phyloP scores from a whole-genome alignment of 2,113 vertebrate genomes.

The Telmatochromis brichardi region DNA sequence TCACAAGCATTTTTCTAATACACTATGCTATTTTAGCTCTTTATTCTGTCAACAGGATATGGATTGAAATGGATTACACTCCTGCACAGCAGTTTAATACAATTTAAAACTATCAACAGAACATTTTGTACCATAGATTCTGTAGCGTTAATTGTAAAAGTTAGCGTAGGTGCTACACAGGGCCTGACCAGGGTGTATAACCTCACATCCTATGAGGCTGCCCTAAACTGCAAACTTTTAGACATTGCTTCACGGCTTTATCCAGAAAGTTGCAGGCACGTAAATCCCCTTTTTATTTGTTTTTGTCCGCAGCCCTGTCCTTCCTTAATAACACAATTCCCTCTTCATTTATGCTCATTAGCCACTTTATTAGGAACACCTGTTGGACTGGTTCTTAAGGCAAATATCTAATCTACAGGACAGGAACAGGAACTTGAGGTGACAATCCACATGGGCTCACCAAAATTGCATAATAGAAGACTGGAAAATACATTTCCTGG shows the following conservation, averaged over 20 bases:
- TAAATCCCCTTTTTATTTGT: not conserved
- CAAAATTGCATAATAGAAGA: not conserved
- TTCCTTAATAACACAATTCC: not conserved
- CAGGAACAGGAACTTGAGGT: not conserved
- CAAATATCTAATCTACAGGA: not conserved
- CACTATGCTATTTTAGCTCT: not conserved
- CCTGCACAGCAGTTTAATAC: not conserved
- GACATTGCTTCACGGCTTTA: not conserved
- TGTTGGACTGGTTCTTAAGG: not conserved
- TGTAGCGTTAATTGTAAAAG: not conserved
- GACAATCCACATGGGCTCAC: not conserved
- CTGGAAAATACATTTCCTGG: not conserved
- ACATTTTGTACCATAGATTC: not conserved
- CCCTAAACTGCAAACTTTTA: not conserved
- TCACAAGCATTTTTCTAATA: not conserved
- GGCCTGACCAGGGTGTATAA: not conserved
- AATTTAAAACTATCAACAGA: not conserved
- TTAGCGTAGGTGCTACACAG: not conserved
- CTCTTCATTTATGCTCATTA: not conserved
- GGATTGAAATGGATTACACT: not conserved
- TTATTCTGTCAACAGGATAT: not conserved
- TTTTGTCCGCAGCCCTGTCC: not conserved
- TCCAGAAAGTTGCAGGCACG: not conserved
- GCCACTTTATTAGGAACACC: not conserved
- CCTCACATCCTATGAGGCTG: not conserved